Conservation (phyloP, 2,113 vertebrate genomes). For the Cricetomys ansorgei region DNA sequence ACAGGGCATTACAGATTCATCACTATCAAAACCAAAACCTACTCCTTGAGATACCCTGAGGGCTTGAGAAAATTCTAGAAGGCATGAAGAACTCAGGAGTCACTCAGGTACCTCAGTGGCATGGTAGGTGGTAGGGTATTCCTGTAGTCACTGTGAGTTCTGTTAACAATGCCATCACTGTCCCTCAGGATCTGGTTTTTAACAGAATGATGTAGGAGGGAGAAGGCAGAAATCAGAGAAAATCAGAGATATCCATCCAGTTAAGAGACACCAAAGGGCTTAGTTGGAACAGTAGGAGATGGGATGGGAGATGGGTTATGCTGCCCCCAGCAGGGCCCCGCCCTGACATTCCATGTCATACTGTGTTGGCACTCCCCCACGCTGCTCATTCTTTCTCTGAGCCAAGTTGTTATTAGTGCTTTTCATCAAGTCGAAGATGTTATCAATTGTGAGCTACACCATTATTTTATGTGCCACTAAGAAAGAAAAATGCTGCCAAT, state of each 20-base stretch:
- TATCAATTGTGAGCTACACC: slow-evolving; percentile 69
- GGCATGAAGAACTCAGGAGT: neutral
- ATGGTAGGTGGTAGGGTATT: neutral
- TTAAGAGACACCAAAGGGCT: neutral
- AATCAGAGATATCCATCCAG: neutral
- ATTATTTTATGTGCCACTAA: slow-evolving; percentile 77
- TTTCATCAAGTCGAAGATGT: slow-evolving; percentile 70
- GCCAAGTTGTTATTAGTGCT: slow-evolving; percentile 68
- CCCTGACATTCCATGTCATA: neutral
- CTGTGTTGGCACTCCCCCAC: neutral
- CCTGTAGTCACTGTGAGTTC: neutral
- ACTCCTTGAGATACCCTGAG: neutral
- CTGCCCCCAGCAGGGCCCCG: fast-evolving
- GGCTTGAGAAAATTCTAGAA: neutral
- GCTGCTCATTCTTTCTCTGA: slow-evolving; percentile 51
- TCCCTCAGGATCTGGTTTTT: neutral
- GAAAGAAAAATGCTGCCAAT: slow-evolving; percentile 80
- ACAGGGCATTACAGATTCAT: neutral
- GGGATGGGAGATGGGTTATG: neutral
- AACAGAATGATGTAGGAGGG: neutral
- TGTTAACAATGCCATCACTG: neutral
- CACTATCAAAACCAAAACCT: neutral
- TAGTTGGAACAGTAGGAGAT: neutral
- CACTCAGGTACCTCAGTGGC: neutral
- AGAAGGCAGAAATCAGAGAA: neutral